Conservation (phyloP, 2,797 vertebrate species). For the Oryzias dopingdopingensis region DNA sequence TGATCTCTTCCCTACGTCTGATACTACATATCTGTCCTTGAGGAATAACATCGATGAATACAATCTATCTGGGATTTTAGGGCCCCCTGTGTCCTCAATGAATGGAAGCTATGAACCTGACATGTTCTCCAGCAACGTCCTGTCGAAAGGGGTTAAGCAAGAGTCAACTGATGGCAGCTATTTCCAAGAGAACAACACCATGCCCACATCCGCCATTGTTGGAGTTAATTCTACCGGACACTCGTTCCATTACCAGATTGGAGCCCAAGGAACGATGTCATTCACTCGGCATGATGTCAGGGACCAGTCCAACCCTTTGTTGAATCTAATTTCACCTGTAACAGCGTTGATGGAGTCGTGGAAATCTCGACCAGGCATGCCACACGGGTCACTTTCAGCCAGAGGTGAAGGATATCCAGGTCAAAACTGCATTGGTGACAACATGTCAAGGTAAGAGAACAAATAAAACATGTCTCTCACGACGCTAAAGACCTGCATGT, state of each 20-base stretch:
- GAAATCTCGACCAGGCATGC: constrained; percentile 85
- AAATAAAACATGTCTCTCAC: neutral
- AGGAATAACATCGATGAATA: constrained; percentile 99
- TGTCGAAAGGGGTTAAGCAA: constrained; percentile 94
- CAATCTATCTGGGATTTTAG: constrained; percentile 97
- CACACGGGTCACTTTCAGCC: constrained; percentile 79
- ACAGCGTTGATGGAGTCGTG: constrained; percentile 93
- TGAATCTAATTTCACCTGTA: constrained; percentile 95
- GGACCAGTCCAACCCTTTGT: constrained; percentile 93
- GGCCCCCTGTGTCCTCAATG: constrained; percentile 91
- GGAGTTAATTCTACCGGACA: constrained; percentile 98
- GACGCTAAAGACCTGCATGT: neutral
- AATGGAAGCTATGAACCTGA: constrained; percentile 90
- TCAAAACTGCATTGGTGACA: constrained; percentile 93
- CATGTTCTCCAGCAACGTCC: constrained; percentile 85
- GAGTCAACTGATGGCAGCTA: constrained; percentile 92
- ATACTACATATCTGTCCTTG: constrained; percentile 95
- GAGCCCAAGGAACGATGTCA: constrained; percentile 97
- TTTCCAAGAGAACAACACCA: constrained; percentile 89
- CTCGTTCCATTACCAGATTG: constrained; percentile 99
- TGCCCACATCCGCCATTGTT: constrained; percentile 93
- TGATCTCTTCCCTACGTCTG: constrained; percentile 90
- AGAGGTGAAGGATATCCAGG: constrained; percentile 92
- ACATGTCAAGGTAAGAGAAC: constrained; percentile 82
- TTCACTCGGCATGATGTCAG: constrained; percentile 90